Conservation (phyloP, 92 coral and sea anemone species). For the Umimayanthus kanabou region DNA sequence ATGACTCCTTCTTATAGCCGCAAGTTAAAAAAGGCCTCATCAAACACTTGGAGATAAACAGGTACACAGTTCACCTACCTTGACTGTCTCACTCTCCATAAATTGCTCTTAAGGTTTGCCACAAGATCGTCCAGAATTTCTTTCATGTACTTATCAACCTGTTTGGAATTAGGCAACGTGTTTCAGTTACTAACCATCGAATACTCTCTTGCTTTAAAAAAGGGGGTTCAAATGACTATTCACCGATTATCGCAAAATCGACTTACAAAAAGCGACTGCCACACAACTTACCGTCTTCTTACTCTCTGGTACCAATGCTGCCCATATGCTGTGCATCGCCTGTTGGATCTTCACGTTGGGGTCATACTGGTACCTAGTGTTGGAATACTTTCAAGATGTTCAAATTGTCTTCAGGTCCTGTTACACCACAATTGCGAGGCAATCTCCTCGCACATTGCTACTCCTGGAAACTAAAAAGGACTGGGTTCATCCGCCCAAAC, state of each 20-base stretch:
- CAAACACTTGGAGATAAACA: neutral
- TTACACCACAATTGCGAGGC: too few species aligned
- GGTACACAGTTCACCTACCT: slow-evolving; percentile 49
- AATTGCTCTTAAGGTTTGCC: slow-evolving; percentile 75
- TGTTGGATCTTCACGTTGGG: slow-evolving; percentile 91
- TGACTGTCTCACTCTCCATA: slow-evolving; percentile 96
- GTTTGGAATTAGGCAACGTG: neutral
- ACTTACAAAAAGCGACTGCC: neutral
- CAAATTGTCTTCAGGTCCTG: too few species aligned
- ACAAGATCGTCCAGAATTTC: slow-evolving; percentile 88
- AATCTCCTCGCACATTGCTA: too few species aligned
- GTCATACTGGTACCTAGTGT: slow-evolving; percentile 88
- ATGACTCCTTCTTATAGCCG: too few species aligned
- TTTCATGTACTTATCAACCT: slow-evolving; percentile 91
- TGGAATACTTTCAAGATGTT: neutral
- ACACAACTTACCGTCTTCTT: slow-evolving; percentile 73
- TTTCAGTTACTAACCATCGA: neutral
- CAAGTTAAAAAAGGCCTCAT: too few species aligned
- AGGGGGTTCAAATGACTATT: neutral
- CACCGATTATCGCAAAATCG: neutral
- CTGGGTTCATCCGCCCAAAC: too few species aligned
- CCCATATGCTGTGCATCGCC: slow-evolving; percentile 99
- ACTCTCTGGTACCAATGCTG: slow-evolving; percentile 87
- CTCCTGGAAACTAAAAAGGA: too few species aligned
- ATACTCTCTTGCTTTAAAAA: neutral